Base-by-base conservation (phyloP, 92 coral and sea anemone species). In the Phenganax subtilis region DNA sequence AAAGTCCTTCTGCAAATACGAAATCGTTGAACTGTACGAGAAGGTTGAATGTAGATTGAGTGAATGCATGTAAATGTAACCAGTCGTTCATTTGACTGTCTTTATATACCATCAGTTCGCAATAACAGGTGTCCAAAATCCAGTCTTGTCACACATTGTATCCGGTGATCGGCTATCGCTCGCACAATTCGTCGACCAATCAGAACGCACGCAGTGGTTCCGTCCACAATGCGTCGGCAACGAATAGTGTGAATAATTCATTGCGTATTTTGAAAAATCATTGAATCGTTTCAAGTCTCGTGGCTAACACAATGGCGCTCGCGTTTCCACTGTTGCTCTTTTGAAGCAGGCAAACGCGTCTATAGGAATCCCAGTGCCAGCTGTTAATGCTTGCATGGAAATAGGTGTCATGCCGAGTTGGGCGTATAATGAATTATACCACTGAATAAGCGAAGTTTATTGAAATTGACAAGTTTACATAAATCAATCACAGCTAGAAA, bases 41-140 rank as follows among this genome's bases (percentile, higher is more conserved):
- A 1, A 53, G 3, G 10, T 25, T 44, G n/a, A 54, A 0, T 7
- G 28, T 15, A 9, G 79, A 0, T 6, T 69, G 10, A 65, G 71
- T 8, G 31, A 4, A 25, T 10, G 77, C 10, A 3, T 73, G 59
- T 9, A 57, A 57, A 3, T 3, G 62, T 31, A 56, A 76, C 81
- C 81, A 31, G 81, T 55, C 12, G 14, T 51, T 28, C 25, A 7
- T 2, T 62, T 20, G 14, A 52, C 71, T 20, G 16, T 10, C 54
- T 27, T 78, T 78, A 44, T 61, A 78, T 78, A 78, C 59, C 16
- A 63, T 78, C 58, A 54, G 12, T 11, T 27, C 27, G 8, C 10
- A 29, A 52, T 78, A 78, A 78, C 82, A 78, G 82, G 82, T 78
- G 82, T 78, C 82, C 72, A 53, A 57, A 78, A 59, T 37, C 51